Conservation (phyloP, 2,113 vertebrate genomes). For the Chunga burmeisteri region DNA sequence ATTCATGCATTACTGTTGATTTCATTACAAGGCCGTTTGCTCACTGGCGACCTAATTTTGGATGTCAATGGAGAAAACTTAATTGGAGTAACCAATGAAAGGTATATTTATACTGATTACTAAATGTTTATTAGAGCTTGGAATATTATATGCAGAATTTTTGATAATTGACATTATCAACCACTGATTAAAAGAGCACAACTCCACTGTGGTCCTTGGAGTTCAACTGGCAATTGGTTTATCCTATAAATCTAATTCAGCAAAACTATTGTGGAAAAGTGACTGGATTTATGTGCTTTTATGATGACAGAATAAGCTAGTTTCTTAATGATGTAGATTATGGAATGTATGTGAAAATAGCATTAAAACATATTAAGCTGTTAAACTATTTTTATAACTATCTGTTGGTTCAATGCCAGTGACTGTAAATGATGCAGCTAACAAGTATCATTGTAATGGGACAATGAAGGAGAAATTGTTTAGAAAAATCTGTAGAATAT, state of each 20-base stretch:
- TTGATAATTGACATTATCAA: background rate
- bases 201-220: background rate
- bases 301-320: background rate
- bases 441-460: background rate
- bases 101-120: slow-evolving; percentile 49
- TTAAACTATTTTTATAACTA: background rate
- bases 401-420: background rate
- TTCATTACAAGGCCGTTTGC: slow-evolving; percentile 77
- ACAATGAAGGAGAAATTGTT: background rate
- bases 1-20: background rate
- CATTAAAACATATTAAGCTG: background rate
- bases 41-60: slow-evolving; percentile 85
- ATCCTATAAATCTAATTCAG: background rate
- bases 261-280: background rate
- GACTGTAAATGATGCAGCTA: background rate
- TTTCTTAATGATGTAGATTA: background rate
- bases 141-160: background rate
- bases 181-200: background rate
- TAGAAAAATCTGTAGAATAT: background rate
- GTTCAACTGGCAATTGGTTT: background rate
- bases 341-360: background rate
- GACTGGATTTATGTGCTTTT: background rate
- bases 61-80: slow-evolving; percentile 87
- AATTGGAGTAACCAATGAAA: slow-evolving; percentile 83
- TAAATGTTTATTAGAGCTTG: background rate